These are phyloP conservation scores for Ectobius pallidus DNA, from an alignment of 2,888 invertebrate genomes.

Conservation along the genomic window DNA sequence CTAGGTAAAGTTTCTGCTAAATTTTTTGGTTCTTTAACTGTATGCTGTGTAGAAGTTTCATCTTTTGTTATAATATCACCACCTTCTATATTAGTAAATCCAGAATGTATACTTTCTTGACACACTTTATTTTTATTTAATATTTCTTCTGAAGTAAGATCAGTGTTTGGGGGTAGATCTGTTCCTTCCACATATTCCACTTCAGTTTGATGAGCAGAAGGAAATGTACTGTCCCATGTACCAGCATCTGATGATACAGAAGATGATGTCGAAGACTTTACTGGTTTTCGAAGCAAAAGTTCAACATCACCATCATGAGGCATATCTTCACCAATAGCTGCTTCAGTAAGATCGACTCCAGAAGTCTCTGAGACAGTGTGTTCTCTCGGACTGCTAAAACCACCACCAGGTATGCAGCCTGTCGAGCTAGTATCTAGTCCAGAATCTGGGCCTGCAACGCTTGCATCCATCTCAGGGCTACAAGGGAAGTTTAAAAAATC, in stretches of 20 bases:
- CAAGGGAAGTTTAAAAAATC: constrained; percentile 50
- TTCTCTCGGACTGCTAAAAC: constrained; percentile 52
- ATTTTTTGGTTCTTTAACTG: no score
- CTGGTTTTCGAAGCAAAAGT: constrained; percentile 5
- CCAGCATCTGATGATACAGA: constrained; percentile 69
- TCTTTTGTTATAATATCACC: no score
- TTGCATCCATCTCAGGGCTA: constrained; percentile 58
- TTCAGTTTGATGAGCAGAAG: background rate
- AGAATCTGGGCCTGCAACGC: constrained; percentile 58
- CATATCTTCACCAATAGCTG: constrained; percentile 50
- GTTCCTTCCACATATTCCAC: background rate
- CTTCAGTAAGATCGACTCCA: constrained; percentile 54
- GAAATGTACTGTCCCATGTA: constrained; percentile 60
- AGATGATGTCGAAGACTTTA: constrained; percentile 50
- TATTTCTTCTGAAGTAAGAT: background rate
- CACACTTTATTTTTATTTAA: background rate
- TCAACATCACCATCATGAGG: constrained; percentile 51
- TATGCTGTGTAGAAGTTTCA: no score
- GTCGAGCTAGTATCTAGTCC: constrained; percentile 57
- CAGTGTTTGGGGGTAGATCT: background rate
- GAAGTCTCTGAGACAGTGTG: constrained; percentile 58
- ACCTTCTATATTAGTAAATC: background rate
- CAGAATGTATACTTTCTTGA: no score
- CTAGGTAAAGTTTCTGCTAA: no score
- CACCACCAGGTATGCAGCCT: constrained; percentile 46